phyloP scores from a whole-genome alignment of 2,113 vertebrate genomes.

The Corydoras sp. region DNA sequence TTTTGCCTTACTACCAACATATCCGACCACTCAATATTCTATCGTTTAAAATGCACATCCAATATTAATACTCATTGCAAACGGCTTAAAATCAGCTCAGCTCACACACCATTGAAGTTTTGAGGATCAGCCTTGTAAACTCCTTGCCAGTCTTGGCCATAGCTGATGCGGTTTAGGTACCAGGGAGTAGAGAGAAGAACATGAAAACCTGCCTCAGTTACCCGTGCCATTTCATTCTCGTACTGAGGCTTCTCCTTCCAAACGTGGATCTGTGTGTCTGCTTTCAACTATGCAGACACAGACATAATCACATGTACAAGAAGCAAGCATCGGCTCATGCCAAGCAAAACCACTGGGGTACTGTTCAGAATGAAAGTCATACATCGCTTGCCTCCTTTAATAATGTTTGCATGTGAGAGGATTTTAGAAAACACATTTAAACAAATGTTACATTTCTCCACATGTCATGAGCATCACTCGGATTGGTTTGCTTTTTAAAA shows the following conservation, averaged over 20 bases:
- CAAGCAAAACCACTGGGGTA: constrained; percentile 8
- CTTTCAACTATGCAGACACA: constrained; percentile 69
- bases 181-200: constrained; percentile 89
- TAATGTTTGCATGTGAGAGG: background rate
- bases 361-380: background rate
- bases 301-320: constrained; percentile 42
- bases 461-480: background rate
- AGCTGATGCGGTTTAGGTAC: constrained; percentile 91
- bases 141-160: constrained; percentile 84
- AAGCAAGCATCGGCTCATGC: constrained; percentile 6
- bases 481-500: background rate
- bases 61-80: no score
- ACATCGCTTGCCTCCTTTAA: background rate
- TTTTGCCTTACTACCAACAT: no score
- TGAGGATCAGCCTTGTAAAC: constrained; percentile 84
- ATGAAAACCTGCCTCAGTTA: constrained; percentile 79
- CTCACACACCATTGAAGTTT: constrained; percentile 77
- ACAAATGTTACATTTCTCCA: background rate
- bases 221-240: constrained; percentile 69
- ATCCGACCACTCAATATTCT: no score
- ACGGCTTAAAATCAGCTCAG: no score
- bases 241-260: constrained; percentile 78
- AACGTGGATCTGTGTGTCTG: constrained; percentile 85
- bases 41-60: no score
- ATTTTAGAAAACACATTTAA: background rate